Percentiles rank a stretch among this genome's conserved stretches.
Conservation (phyloP, 1,140 invertebrate species). For the Tetragonula clypearis region DNA sequence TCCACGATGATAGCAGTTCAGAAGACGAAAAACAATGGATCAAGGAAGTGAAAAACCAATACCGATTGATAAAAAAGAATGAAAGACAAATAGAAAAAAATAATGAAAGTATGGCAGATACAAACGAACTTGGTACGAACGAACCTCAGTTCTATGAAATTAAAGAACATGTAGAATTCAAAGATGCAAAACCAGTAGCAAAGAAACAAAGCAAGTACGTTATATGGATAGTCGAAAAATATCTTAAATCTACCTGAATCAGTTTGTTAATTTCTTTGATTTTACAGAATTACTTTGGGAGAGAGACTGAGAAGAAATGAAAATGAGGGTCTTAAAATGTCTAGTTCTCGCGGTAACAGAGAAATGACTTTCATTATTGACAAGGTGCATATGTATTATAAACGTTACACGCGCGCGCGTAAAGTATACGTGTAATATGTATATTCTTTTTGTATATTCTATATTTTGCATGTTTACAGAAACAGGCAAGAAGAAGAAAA, state of each 20-base stretch:
- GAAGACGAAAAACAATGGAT: constrained; percentile 91
- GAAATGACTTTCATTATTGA: constrained; percentile 90
- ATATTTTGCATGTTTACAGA: constrained; percentile 42
- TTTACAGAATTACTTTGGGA: constrained; percentile 86
- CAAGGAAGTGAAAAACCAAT: constrained; percentile 90
- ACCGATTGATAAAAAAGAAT: constrained; percentile 82
- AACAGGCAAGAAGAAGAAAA: constrained; percentile 45
- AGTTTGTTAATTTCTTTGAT: constrained; percentile 37
- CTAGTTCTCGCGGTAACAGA: constrained; percentile 86
- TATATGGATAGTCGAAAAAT: neutral
- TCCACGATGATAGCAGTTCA: constrained; percentile 75
- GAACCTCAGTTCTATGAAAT: constrained; percentile 86
- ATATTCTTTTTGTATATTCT: neutral
- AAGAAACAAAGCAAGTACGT: constrained; percentile 82
- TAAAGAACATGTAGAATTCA: constrained; percentile 84
- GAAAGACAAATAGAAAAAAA: constrained; percentile 77
- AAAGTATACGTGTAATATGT: neutral
- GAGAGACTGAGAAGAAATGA: constrained; percentile 86
- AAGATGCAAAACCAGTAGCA: constrained; percentile 79
- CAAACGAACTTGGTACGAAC: constrained; percentile 57
- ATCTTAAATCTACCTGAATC: neutral
- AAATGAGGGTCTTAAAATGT: constrained; percentile 81
- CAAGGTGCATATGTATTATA: constrained; percentile 77
- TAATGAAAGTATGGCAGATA: constrained; percentile 71
- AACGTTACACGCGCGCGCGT: neutral